Base-by-base conservation (phyloP, 2,888 invertebrate species). In the Chorisops tibialis region DNA sequence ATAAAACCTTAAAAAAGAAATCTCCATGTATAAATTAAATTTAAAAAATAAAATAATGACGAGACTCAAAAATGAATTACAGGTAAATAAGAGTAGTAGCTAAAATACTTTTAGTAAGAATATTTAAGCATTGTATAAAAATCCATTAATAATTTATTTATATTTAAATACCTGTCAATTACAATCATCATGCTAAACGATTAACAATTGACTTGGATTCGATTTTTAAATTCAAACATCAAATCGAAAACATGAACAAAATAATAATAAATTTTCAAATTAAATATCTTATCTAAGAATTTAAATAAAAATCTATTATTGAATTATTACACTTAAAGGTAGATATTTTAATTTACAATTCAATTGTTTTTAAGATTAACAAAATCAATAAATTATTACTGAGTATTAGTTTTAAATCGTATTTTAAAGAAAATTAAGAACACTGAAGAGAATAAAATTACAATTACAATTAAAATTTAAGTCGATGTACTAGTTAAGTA, bases 361-460 rank as follows among this genome's bases (percentile, higher is more conserved):
- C 21, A 39, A 38, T 16, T 14, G 39, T 52, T 52, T 39, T 52
- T 52, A 52, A 38, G 21, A 39, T 19, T 35, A n/a, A n/a, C n/a
- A 52, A 9, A 37, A 50, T 50, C 50, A n/a, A 48, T 22, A 48
- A 21, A 22, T 48, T 18, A 19, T 52, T 52, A 50, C 52, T 18
- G 37, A 52, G 19, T 38, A 21, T 39, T 52, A 21, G 39, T 52
- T 52, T 38, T 39, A 19, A 18, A 39, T 38, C 19, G 39, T 52
- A 37, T 37, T 52, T 52, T 52, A 39, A 21, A 38, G n/a, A 35
- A 7, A 50, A 3, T 18, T 48, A 21, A 48, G 14, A 50, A 21
- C 22, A 22, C 48, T 9, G 5, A 22, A 14, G 22, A 2, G 11
- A 24, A 22, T 7, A 9, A 30, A 30, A 30, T 30, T 30, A 7